Conservation (phyloP, 2,888 invertebrate species). For the Rhodophaea formosa region DNA sequence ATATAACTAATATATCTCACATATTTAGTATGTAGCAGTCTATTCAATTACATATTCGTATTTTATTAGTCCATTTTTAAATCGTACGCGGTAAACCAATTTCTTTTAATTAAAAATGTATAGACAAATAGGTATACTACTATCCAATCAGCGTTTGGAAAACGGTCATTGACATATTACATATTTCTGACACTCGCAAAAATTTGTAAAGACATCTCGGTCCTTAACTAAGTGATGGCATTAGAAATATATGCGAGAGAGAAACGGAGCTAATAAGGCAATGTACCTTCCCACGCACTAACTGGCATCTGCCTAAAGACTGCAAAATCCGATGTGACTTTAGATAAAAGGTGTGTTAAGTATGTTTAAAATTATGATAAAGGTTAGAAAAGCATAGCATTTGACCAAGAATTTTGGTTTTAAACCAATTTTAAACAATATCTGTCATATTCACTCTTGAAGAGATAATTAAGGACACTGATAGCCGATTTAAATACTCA, state of each 20-base stretch:
- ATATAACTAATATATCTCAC: background rate
- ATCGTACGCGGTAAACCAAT: background rate
- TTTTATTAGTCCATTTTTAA: background rate
- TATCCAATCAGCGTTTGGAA: background rate
- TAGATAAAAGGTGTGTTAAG: background rate
- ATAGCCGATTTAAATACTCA: background rate
- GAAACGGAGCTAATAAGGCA: too few relatives aligned
- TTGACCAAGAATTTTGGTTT: background rate
- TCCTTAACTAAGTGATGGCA: too few relatives aligned
- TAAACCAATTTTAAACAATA: background rate
- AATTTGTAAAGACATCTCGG: too few relatives aligned
- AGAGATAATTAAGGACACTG: background rate
- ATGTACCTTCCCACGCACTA: too few relatives aligned
- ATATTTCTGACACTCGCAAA: too few relatives aligned
- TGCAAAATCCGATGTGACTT: background rate
- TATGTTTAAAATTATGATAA: background rate
- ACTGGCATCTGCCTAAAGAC: too few relatives aligned
- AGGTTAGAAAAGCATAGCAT: background rate
- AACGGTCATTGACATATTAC: background rate
- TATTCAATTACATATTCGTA: conserved; percentile 11
- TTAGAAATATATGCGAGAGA: too few relatives aligned
- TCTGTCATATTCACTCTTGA: background rate
- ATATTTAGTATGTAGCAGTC: background rate
- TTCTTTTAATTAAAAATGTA: background rate
- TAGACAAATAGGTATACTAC: background rate